These are phyloP conservation scores for Leptodactylus fuscus DNA, from an alignment of 2,113 vertebrate species.

Conservation along the genomic window DNA sequence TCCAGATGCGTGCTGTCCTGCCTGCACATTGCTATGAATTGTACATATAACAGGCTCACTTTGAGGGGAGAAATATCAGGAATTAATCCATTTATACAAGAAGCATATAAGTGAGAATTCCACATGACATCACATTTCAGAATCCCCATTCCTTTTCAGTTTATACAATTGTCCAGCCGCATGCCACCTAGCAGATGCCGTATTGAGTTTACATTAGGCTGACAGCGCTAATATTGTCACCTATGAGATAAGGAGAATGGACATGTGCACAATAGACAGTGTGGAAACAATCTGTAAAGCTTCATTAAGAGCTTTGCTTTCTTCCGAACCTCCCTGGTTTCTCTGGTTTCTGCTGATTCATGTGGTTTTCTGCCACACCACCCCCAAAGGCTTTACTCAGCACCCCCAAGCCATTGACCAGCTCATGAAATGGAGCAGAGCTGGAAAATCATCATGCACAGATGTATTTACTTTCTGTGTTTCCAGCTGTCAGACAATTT, in stretches of 20 bases:
- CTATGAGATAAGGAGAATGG: slow-evolving; percentile 20
- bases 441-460: slow-evolving; percentile 40
- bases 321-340: background rate
- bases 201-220: background rate
- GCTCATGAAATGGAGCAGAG: slow-evolving; percentile 27
- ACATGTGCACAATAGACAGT: background rate
- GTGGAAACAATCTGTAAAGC: background rate
- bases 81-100: background rate
- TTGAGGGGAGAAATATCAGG: too few species aligned
- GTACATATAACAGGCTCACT: too few species aligned
- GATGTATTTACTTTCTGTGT: slow-evolving; percentile 38
- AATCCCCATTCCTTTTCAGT: background rate
- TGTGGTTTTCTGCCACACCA: slow-evolving; percentile 32
- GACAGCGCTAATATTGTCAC: slow-evolving; percentile 1
- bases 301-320: background rate
- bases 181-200: background rate
- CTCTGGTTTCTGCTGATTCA: slow-evolving; percentile 14
- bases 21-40: too few species aligned
- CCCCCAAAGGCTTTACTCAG: slow-evolving; percentile 32
- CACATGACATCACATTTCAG: background rate
- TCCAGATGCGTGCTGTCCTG: too few species aligned
- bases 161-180: background rate
- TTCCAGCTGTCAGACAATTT: slow-evolving; percentile 43
- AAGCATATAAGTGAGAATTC: background rate
- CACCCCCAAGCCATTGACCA: slow-evolving; percentile 18